Base-by-base conservation (phyloP, 1,140 invertebrate genomes). In the Patella vulgata region DNA sequence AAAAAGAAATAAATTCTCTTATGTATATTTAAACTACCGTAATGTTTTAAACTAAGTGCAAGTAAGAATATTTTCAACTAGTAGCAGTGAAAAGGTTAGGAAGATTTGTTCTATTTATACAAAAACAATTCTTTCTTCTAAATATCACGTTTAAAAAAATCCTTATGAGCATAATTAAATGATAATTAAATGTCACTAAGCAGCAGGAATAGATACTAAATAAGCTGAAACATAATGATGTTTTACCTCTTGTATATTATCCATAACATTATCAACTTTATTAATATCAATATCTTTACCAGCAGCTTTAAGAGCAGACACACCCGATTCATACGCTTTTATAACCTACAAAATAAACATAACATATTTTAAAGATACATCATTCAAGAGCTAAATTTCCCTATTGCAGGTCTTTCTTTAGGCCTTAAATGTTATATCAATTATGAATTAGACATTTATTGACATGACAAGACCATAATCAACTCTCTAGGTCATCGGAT, bases 291-390 rank as follows among this genome's bases (percentile, higher is more conserved):
- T 50, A 46, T 67, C 62, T 27, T 59, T 57, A 42, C 64, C 70
- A 30, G 74, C 23, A 2, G 59, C 48, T 40, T 64, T 68, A 25
- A 78, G 50, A 3, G 67, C 63, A 23, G 36, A 43, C 17, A 71
- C 58, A 30, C 76, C 76, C 39, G 70, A 57, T 53, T 74, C 65
- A 52, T 74, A 65, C 11, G 76, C 76, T 53, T 72, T 73, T 6
- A 78, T 48, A 40, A 78, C 68, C 76, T 78, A 39, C 1, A 48
- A 62, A 40, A 27, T 31, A 46, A 14, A 19, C 31, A 31, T 40
- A 28, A 57, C 2, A 23, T 23, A n/a, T 27, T 17, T 33, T 23
- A 40, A n/a, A 21, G 27, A 46, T 31, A n/a, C 25, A 28, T 31
- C 9, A 50, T 14, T n/a, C n/a, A n/a, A n/a, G n/a, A n/a, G n/a